phyloP scores from a whole-genome alignment of 2,888 invertebrate species.

The Rhamnusium bicolor region DNA sequence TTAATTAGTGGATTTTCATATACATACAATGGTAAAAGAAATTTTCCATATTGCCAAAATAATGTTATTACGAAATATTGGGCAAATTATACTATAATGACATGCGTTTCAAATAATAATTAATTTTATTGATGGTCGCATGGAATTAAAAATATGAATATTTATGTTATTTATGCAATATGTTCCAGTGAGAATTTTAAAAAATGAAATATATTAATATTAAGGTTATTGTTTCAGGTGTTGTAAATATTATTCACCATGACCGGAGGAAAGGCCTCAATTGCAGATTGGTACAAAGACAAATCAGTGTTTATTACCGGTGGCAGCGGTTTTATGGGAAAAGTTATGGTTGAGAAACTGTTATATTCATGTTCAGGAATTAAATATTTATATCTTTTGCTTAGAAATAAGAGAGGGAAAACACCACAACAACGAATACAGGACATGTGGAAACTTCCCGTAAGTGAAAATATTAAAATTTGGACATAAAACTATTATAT shows the following conservation, averaged over 20 bases:
- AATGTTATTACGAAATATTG: too few relatives aligned
- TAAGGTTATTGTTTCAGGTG: conserved; percentile 14
- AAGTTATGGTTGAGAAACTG: conserved; percentile 63
- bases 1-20: too few relatives aligned
- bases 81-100: background rate
- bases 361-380: conserved; percentile 77
- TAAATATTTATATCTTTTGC: conserved; percentile 82
- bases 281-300: conserved; percentile 59
- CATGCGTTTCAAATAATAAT: background rate
- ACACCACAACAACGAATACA: conserved; percentile 70
- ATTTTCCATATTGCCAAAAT: too few relatives aligned
- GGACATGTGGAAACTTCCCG: conserved; percentile 74
- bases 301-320: conserved; percentile 61
- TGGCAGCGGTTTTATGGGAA: conserved; percentile 64
- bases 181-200: background rate
- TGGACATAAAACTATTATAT: background rate
- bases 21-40: too few relatives aligned
- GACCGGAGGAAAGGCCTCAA: conserved; percentile 46
- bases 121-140: background rate
- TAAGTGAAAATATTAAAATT: conserved; percentile 62
- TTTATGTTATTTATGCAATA: background rate
- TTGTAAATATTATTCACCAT: conserved; percentile 18
- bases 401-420: conserved; percentile 82
- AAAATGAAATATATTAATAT: too few relatives aligned
- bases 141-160: background rate